Base-by-base conservation (phyloP, 2,888 invertebrate species). In the Mythimna loreyi region DNA sequence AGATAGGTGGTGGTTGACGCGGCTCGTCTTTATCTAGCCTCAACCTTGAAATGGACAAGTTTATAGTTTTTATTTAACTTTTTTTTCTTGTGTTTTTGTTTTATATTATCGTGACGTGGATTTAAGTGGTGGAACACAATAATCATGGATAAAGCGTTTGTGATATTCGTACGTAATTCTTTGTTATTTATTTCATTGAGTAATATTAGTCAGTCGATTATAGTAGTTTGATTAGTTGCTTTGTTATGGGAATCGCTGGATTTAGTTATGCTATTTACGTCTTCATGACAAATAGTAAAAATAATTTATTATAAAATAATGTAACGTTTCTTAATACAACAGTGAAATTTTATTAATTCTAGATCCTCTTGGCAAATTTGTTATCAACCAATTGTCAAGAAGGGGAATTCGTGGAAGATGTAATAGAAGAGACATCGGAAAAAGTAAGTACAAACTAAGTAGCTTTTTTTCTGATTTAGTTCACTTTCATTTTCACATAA, bases 21-120 rank as follows among this genome's bases (percentile, higher is more conserved):
- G 86, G 80, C 77, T 85, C 90, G 92, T 94, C 93, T 94, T 94
- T 89, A 85, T 84, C 82, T 87, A 88, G 87, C 86, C 85, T 86
- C 93, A 90, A 93, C 94, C 94, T 96, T 95, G 95, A 90, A 91
- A 92, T 94, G 95, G 92, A 90, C 92, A 88, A 85, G 89, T 88
- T 85, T 70, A 80, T 71, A 72, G 63, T 70, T 75, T 75, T 83
- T 81, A 79, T 78, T 40, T 76, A 71, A 72, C 78, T 82, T 82
- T 82, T 75, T 75, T 77, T 78, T 50, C 28, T 72, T 64, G 72
- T 80, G 63, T 79, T 75, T 81, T 78, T 56, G 71, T 85, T 84
- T 76, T 77, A 47, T 65, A 80, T 69, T 77, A 64, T 64, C 56
- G 89, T 91, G 87, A 80, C 83, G 76, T 85, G 77, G 59, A 70